Percentiles rank a stretch among this genome's conserved stretches.
Evolutionary conservation across 2,888 invertebrate species (phyloP).

Genomic region (Bursaphelenchus okinawaensis): DNA sequence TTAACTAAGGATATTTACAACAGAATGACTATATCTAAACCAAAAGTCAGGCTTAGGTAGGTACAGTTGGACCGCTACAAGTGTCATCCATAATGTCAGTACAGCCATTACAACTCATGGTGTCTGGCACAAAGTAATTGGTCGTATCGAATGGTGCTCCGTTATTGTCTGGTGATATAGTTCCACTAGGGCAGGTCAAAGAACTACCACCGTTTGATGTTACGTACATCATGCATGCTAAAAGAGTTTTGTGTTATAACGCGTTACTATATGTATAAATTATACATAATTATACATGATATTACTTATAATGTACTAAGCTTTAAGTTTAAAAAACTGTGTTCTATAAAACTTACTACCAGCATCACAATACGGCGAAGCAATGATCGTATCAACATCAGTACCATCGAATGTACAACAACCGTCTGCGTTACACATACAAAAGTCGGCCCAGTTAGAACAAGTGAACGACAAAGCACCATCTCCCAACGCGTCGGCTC

Average conservation of each 20-base stretch:
- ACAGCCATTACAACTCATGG: neutral
- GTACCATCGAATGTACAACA: neutral
- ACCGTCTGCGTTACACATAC: neutral
- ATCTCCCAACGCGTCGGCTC: neutral
- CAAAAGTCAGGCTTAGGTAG: neutral
- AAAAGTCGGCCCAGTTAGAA: neutral
- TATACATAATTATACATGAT: too few relatives aligned
- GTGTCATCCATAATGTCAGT: neutral
- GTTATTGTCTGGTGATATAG: neutral
- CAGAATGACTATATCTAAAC: too few relatives aligned
- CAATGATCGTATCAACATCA: too few relatives aligned
- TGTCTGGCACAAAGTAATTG: neutral
- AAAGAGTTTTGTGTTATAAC: too few relatives aligned
- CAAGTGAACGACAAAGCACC: neutral
- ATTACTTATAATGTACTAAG: too few relatives aligned
- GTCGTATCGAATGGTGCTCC: neutral
- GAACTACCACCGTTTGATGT: neutral
- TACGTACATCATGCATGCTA: neutral
- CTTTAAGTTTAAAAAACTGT: too few relatives aligned
- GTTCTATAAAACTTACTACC: too few relatives aligned
- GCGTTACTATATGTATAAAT: too few relatives aligned
- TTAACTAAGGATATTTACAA: too few relatives aligned
- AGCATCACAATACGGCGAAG: too few relatives aligned
- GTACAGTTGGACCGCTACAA: neutral
- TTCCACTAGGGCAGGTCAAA: neutral